A percentile compares a stretch with the other conserved stretches of the same genome.
Evolutionary conservation across 2,113 vertebrate species (phyloP).

Genomic region (Vanacampus margaritifer): DNA sequence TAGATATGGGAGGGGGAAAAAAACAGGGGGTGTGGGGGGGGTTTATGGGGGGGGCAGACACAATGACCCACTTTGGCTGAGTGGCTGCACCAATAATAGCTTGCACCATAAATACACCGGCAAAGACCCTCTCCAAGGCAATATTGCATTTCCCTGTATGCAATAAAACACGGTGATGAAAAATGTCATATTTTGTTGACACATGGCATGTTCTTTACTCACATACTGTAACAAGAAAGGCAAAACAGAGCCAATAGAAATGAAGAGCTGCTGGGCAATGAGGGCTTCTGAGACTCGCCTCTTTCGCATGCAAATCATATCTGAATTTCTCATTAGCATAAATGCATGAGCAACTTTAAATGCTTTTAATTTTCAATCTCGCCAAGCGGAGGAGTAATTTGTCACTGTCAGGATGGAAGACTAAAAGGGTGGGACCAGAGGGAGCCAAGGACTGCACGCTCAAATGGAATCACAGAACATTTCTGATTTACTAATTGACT

Average conservation of each 20-base stretch:
- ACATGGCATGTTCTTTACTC: conserved; percentile 47
- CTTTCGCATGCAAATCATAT: conserved; percentile 99
- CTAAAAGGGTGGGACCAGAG: conserved; percentile 85
- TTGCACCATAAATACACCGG: conserved; percentile 62
- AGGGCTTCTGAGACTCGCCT: conserved; percentile 97
- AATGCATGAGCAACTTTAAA: conserved; percentile 99
- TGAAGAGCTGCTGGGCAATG: conserved; percentile 78
- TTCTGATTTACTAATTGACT: conserved; percentile 99
- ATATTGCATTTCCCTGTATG: conserved; percentile 37
- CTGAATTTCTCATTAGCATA: conserved; percentile 99
- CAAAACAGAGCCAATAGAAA: conserved; percentile 81
- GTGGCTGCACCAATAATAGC: conserved; percentile 39
- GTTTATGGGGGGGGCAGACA: conserved; percentile 64
- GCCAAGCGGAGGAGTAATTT: conserved; percentile 99
- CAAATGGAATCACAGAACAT: conserved; percentile 99
- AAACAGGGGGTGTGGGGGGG: too few relatives aligned
- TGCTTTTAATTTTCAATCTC: conserved; percentile 99
- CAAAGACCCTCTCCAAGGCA: conserved; percentile 47
- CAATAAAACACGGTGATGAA: conserved; percentile 36
- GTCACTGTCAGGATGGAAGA: conserved; percentile 99
- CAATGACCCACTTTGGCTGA: conserved; percentile 67
- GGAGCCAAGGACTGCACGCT: conserved; percentile 87
- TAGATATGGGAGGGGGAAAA: conserved; percentile 30
- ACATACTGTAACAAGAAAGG: conserved; percentile 40
- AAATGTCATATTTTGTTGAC: conserved; percentile 53